These are phyloP conservation scores for Etheostoma perlongum DNA, from an alignment of 2,797 vertebrate species.

Conservation along the genomic window DNA sequence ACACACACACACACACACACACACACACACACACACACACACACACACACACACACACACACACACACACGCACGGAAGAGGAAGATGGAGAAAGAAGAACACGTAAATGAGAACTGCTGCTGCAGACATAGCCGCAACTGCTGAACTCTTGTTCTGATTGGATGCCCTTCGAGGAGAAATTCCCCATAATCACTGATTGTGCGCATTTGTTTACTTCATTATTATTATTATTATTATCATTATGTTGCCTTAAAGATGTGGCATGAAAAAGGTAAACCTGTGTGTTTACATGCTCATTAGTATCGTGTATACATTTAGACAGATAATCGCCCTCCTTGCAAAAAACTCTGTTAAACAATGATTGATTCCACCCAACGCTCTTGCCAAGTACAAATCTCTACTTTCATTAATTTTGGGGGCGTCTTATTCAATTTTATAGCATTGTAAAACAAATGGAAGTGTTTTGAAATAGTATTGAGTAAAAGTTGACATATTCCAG, in stretches of 20 bases:
- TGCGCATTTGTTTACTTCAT: neutral
- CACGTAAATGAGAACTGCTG: slow-evolving; percentile 6
- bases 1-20: neutral
- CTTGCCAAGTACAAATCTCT: too few species aligned
- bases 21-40: neutral
- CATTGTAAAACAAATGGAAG: too few species aligned
- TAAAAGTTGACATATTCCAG: too few species aligned
- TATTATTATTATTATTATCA: neutral
- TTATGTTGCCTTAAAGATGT: neutral
- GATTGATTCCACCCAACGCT: too few species aligned
- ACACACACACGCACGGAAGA: neutral
- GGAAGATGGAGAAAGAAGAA: neutral
- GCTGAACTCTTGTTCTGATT: slow-evolving; percentile 8
- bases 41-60: too few species aligned
- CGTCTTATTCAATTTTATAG: too few species aligned
- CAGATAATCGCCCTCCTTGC: too few species aligned
- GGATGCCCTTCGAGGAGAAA: neutral
- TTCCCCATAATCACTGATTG: neutral
- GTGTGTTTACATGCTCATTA: neutral
- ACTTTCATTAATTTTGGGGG: too few species aligned
- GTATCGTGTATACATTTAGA: too few species aligned
- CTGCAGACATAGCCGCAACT: slow-evolving; percentile 19
- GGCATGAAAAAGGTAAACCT: neutral
- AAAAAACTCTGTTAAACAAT: too few species aligned
- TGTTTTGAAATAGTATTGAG: too few species aligned